These are phyloP conservation scores for Anguilla pacifica DNA, from an alignment of 2,797 vertebrate species.

Conservation along the genomic window DNA sequence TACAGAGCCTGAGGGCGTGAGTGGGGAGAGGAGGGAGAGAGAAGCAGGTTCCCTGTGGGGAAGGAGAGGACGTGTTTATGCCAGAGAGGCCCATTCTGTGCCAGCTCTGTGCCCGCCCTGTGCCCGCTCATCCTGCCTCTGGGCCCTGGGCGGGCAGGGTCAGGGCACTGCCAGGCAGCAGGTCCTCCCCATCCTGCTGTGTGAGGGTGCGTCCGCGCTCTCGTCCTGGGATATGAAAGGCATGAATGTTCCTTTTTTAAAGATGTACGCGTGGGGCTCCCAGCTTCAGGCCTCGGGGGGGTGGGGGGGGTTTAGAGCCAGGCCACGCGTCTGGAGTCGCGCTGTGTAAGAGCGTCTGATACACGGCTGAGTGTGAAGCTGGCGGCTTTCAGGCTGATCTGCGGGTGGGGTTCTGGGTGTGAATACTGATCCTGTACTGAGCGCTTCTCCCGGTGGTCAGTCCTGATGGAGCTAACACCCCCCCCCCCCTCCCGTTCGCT, in stretches of 20 bases:
- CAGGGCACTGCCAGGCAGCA: too few species aligned
- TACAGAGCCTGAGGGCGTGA: too few species aligned
- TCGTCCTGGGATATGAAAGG: not conserved
- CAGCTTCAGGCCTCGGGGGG: not conserved
- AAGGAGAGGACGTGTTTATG: not conserved
- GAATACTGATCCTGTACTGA: not conserved
- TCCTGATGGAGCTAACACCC: not conserved
- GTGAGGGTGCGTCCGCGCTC: not conserved
- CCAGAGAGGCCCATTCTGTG: constrained; percentile 8
- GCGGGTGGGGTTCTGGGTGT: not conserved
- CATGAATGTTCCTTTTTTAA: not conserved
- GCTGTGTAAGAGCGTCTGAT: not conserved
- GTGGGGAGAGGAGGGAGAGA: not conserved
- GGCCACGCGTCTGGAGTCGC: not conserved
- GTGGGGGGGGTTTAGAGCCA: not conserved
- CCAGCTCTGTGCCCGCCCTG: not conserved
- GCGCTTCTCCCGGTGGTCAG: not conserved
- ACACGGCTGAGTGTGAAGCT: not conserved
- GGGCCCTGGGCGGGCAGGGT: not conserved
- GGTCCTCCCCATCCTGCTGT: not conserved
- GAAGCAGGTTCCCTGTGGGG: constrained; percentile 7
- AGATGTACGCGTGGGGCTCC: not conserved
- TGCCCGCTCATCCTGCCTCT: not conserved
- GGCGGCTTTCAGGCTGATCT: not conserved
- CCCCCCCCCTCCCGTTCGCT: not conserved